Conservation (phyloP, 2,113 vertebrate genomes). For the Triplophysa dalaica region DNA sequence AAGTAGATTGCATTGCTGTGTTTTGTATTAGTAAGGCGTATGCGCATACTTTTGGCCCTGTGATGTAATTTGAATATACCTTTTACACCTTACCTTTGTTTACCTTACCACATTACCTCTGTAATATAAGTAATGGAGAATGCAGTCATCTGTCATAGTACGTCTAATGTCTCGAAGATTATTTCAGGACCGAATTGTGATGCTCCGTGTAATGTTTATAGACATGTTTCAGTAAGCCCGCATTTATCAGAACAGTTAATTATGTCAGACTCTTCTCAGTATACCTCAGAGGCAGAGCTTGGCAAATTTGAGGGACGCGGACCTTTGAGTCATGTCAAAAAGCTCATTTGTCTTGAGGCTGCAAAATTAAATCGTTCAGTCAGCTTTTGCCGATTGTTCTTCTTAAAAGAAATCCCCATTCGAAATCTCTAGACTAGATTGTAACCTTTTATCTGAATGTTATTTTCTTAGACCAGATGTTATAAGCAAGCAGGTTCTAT, state of each 20-base stretch:
- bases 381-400: neutral
- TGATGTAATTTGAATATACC: no score
- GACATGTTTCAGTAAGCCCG: slow-evolving; percentile 22
- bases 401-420: no score
- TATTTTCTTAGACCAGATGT: neutral
- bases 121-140: no score
- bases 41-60: no score
- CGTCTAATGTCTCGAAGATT: neutral
- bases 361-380: neutral
- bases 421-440: neutral
- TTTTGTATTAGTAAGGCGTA: no score
- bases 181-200: no score
- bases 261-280: slow-evolving; percentile 30
- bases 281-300: slow-evolving; percentile 22
- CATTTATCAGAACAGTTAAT: slow-evolving; percentile 13
- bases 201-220: neutral
- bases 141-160: no score
- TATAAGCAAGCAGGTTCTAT: neutral
- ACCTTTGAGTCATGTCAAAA: slow-evolving; percentile 42
- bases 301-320: slow-evolving; percentile 30
- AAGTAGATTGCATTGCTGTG: no score
- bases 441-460: neutral
- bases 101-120: no score
- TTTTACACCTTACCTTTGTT: no score
- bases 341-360: slow-evolving; percentile 22